These are phyloP conservation scores for Pelochelys cantorii DNA, from an alignment of 2,797 vertebrate genomes.

Conservation along the genomic window DNA sequence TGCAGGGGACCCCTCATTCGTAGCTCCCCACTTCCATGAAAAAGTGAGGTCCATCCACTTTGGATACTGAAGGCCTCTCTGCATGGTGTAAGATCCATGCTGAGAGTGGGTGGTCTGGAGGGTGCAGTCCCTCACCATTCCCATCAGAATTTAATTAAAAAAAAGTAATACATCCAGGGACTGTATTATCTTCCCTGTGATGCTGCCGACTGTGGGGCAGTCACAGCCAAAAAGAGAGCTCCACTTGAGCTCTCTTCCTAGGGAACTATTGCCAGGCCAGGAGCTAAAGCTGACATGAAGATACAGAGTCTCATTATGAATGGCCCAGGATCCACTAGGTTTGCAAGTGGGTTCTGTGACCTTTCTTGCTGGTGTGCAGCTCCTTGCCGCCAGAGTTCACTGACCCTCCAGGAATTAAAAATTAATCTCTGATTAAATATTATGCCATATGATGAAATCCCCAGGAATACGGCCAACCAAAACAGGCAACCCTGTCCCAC, in stretches of 20 bases:
- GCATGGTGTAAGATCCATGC: not conserved
- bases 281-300: not conserved
- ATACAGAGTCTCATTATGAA: not conserved
- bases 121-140: not conserved
- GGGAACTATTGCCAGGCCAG: not conserved
- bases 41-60: not conserved
- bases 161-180: not conserved
- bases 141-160: not conserved
- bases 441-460: not conserved
- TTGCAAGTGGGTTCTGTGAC: not conserved
- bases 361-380: not conserved
- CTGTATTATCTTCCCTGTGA: not conserved
- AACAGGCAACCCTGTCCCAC: not conserved
- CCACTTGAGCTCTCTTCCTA: not conserved
- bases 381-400: not conserved
- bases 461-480: not conserved
- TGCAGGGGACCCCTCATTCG: not conserved
- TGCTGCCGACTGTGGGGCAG: not conserved
- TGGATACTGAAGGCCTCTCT: not conserved
- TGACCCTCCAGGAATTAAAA: not conserved
- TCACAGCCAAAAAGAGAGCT: not conserved
- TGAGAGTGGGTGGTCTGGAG: not conserved
- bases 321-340: not conserved
- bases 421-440: not conserved
- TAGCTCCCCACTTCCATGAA: not conserved